Conservation (phyloP, 2,797 vertebrate species). For the Mallotus villosus region DNA sequence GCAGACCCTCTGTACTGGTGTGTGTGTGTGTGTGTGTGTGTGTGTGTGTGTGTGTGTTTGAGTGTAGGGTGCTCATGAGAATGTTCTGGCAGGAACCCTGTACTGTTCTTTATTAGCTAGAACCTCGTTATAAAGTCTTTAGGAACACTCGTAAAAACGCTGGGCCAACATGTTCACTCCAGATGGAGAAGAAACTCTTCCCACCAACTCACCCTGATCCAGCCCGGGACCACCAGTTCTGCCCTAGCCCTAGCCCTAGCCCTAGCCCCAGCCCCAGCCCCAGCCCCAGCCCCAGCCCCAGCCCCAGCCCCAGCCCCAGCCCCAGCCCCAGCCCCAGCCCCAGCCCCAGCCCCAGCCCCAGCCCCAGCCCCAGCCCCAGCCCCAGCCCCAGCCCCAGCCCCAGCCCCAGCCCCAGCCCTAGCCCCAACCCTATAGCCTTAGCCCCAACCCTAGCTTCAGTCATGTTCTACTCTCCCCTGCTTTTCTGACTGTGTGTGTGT, state of each 20-base stretch:
- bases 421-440: too few relatives aligned
- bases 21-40: too few relatives aligned
- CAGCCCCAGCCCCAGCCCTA: too few relatives aligned
- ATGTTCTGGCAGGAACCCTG: neutral
- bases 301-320: neutral
- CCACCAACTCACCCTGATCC: neutral
- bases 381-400: too few relatives aligned
- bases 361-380: too few relatives aligned
- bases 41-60: too few relatives aligned
- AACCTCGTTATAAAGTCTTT: slow-evolving; percentile 1
- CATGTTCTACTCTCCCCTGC: neutral
- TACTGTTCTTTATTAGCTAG: neutral
- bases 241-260: neutral
- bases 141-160: neutral
- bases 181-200: neutral
- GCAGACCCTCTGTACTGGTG: too few relatives aligned
- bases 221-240: too few relatives aligned
- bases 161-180: neutral
- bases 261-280: neutral
- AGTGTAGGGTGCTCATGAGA: neutral
- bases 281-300: neutral
- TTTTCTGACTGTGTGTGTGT: neutral
- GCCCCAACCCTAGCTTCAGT: neutral
- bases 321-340: too few relatives aligned
- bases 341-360: too few relatives aligned